Conservation (phyloP, 2,113 vertebrate species). For the Herpailurus yagouaroundi region DNA sequence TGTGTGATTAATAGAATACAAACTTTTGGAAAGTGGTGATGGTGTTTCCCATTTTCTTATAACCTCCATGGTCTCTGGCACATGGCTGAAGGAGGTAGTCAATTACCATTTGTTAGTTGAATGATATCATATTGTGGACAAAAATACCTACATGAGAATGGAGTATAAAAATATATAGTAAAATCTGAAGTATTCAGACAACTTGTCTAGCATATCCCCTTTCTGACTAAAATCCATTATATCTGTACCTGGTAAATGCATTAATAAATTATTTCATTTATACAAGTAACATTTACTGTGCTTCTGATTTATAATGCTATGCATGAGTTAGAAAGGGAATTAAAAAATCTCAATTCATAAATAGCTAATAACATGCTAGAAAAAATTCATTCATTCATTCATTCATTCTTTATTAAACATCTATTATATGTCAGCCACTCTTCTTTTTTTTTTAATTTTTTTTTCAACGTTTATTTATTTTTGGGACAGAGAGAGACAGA, state of each 20-base stretch:
- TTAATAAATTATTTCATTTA: not conserved
- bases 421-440: not conserved
- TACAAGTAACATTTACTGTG: not conserved
- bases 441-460: too few relatives aligned
- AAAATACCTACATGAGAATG: not conserved
- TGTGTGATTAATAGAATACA: not conserved
- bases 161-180: not conserved
- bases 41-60: not conserved
- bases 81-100: not conserved
- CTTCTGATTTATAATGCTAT: not conserved
- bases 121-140: not conserved
- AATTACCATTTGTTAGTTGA: not conserved
- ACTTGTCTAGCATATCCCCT: not conserved
- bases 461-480: too few relatives aligned
- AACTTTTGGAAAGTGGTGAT: not conserved
- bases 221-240: not conserved
- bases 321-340: not conserved
- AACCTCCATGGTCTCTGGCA: not conserved
- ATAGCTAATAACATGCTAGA: not conserved
- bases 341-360: not conserved
- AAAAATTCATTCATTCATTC: not conserved
- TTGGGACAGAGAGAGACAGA: too few relatives aligned
- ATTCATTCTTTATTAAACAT: not conserved
- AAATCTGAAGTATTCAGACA: slow-evolving; percentile 9
- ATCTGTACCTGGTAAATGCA: not conserved